Percentiles rank a stretch among this genome's conserved stretches.
These are phyloP conservation scores for Andrena haemorrhoa DNA, from an alignment of 2,888 invertebrate genomes.

Conservation along the genomic window DNA sequence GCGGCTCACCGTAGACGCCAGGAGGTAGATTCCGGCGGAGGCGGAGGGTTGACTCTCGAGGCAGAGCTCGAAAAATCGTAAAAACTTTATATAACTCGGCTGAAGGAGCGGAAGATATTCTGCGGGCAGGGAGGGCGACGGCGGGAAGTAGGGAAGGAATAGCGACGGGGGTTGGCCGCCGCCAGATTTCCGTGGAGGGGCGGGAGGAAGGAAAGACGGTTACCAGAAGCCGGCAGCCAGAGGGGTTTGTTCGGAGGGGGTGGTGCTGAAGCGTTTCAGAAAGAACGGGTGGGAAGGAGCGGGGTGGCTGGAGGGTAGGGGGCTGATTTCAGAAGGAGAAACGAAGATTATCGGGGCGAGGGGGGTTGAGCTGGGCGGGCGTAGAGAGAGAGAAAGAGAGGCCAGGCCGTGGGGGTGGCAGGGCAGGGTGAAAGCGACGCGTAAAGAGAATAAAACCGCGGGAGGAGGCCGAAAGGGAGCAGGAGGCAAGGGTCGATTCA, in stretches of 20 bases:
- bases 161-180: conserved; percentile 41
- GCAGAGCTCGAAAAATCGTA: conserved; percentile 81
- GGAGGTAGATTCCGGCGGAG: conserved; percentile 22
- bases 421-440: conserved; percentile 52
- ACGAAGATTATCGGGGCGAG: conserved; percentile 43
- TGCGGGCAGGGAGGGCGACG: conserved; percentile 44
- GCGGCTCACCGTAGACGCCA: conserved; percentile 68
- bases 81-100: conserved; percentile 83
- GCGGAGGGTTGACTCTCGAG: conserved; percentile 64
- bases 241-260: conserved; percentile 62
- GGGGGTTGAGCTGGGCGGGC: conserved; percentile 41
- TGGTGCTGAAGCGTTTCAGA: conserved; percentile 68
- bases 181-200: conserved; percentile 32
- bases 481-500: conserved; percentile 80
- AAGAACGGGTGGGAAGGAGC: conserved; percentile 58
- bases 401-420: conserved; percentile 24
- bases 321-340: conserved; percentile 52
- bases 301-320: conserved; percentile 53
- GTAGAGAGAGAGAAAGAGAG: conserved; percentile 18
- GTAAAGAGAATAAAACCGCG: conserved; percentile 64
- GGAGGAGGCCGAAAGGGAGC: conserved; percentile 53
- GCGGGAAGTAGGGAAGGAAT: conserved; percentile 21
- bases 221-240: conserved; percentile 58
- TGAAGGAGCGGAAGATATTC: conserved; percentile 76
- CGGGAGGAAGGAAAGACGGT: conserved; percentile 59